These are phyloP conservation scores for Psettodes erumei DNA, from an alignment of 2,113 vertebrate genomes.

Conservation along the genomic window DNA sequence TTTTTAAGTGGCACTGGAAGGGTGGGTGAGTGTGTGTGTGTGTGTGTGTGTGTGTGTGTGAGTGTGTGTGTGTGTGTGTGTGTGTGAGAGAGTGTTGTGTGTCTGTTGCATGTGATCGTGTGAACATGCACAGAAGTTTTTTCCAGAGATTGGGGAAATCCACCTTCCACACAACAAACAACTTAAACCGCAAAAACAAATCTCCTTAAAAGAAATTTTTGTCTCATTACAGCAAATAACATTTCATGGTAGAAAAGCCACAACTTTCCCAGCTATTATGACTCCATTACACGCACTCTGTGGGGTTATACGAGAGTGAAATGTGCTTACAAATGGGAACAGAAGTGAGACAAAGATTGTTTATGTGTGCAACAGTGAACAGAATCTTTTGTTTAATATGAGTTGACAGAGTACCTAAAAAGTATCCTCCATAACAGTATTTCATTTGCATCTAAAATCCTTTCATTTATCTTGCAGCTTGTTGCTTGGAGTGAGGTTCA, in stretches of 20 bases:
- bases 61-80: conserved; percentile 15
- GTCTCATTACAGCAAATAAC: conserved; percentile 60
- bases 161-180: conserved; percentile 69
- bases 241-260: conserved; percentile 63
- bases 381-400: background rate
- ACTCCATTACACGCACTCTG: conserved; percentile 48
- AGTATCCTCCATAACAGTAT: background rate
- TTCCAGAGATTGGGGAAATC: conserved; percentile 73
- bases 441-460: background rate
- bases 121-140: conserved; percentile 60
- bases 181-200: conserved; percentile 72
- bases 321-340: conserved; percentile 42
- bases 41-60: conserved; percentile 33
- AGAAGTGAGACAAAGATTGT: conserved; percentile 14
- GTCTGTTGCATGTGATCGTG: conserved; percentile 55
- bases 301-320: conserved; percentile 29
- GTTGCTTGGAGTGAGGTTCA: background rate
- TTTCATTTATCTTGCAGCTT: background rate
- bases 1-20: conserved; percentile 64
- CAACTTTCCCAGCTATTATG: conserved; percentile 62
- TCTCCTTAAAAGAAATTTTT: conserved; percentile 47
- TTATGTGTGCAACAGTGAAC: background rate
- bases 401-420: background rate
- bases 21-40: conserved; percentile 34
- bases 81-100: background rate